Percentiles rank a stretch among this genome's conserved stretches.
Evolutionary conservation across 2,888 invertebrate genomes (phyloP).

Genomic region (Malthinus flaveolus): DNA sequence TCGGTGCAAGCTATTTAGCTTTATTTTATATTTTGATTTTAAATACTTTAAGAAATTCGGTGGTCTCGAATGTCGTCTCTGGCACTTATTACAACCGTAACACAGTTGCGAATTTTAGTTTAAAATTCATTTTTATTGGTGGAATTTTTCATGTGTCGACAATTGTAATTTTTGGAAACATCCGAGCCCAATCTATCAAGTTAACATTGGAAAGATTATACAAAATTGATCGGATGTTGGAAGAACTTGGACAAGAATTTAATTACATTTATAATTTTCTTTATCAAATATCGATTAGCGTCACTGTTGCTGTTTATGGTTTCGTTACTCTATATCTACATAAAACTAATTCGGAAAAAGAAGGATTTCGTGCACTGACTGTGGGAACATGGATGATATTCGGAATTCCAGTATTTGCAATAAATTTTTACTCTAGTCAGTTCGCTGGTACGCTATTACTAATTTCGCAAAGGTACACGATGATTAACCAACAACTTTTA

Average conservation of each 20-base stretch:
- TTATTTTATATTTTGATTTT: no score
- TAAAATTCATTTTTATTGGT: conserved; percentile 9
- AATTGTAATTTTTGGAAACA: conserved; percentile 10
- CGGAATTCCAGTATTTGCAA: conserved; percentile 7
- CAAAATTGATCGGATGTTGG: conserved; percentile 5
- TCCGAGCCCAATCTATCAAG: conserved; percentile 16
- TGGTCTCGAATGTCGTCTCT: conserved; percentile 5
- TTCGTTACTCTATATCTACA: background rate
- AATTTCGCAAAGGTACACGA: conserved; percentile 9
- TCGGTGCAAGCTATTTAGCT: background rate
- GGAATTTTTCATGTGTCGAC: conserved; percentile 9
- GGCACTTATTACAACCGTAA: conserved; percentile 17
- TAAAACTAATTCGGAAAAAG: conserved; percentile 6
- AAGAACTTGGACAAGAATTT: conserved; percentile 9
- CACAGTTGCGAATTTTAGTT: conserved; percentile 16
- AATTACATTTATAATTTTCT: conserved; percentile 10
- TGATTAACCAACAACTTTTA: conserved; percentile 14
- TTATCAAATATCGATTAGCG: conserved; percentile 15
- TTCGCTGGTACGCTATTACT: conserved; percentile 12
- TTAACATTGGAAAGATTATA: conserved; percentile 4
- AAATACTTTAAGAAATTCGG: background rate
- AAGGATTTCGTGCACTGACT: conserved; percentile 9
- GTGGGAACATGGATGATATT: conserved; percentile 10
- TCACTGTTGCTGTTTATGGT: background rate
- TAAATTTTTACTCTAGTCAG: conserved; percentile 13